Conservation (phyloP, 2,113 vertebrate genomes). For the Leucopternis melanops region DNA sequence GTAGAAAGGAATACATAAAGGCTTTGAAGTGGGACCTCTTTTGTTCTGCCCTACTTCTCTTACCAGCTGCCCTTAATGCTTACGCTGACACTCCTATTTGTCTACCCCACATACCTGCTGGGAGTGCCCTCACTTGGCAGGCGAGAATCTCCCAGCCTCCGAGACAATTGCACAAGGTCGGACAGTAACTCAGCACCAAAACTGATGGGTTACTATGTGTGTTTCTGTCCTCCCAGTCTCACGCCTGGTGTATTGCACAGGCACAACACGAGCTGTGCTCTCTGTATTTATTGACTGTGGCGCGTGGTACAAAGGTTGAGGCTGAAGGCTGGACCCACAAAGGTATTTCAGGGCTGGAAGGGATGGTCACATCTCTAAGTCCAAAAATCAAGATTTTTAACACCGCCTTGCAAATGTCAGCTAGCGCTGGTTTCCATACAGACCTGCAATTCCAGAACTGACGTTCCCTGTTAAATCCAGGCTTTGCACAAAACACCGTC, state of each 20-base stretch:
- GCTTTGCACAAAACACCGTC: background rate
- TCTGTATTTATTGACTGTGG: background rate
- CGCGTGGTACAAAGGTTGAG: background rate
- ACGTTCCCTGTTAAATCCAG: background rate
- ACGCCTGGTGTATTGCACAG: background rate
- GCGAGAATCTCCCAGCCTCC: background rate
- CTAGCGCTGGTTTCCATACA: background rate
- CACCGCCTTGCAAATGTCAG: background rate
- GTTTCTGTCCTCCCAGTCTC: background rate
- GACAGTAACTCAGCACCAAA: background rate
- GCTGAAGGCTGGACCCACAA: background rate
- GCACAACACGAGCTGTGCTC: fast-evolving
- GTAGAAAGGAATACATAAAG: background rate
- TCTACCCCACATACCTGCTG: background rate
- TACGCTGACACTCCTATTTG: background rate
- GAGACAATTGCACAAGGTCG: background rate
- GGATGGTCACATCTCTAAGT: background rate
- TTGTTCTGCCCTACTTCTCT: conserved; percentile 10
- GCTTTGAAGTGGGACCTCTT: background rate
- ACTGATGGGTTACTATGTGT: background rate
- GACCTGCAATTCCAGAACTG: background rate
- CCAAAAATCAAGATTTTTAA: background rate
- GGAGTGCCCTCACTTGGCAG: conserved; percentile 11
- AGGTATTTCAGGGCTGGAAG: background rate
- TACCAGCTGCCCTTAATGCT: background rate